A percentile compares a stretch with the other conserved stretches of the same genome.
Evolutionary conservation across 1,140 invertebrate species (phyloP).

Genomic region (Drosophila mauritiana): DNA sequence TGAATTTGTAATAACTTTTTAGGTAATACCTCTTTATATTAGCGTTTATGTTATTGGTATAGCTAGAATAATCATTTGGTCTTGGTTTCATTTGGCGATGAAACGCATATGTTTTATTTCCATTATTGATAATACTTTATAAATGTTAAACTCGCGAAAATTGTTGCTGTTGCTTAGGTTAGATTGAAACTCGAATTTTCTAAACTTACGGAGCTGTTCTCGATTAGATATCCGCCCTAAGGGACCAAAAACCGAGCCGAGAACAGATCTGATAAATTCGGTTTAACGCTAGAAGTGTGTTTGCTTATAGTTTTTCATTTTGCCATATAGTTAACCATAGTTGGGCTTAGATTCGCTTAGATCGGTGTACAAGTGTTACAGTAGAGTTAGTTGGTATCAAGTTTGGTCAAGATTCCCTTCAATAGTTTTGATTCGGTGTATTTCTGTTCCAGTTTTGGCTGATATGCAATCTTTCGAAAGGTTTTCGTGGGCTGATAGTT

Average conservation of each 20-base stretch:
- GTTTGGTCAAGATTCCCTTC: conserved; percentile 36
- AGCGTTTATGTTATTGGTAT: conserved; percentile 29
- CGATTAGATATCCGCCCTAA: conserved; percentile 14
- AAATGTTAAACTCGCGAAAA: conserved; percentile 74
- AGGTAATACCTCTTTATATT: conserved; percentile 27
- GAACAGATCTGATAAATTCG: conserved; percentile 67
- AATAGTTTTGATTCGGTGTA: conserved; percentile 40
- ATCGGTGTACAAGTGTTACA: conserved; percentile 74
- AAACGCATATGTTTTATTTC: conserved; percentile 57
- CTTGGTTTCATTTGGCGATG: conserved; percentile 57
- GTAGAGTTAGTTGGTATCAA: conserved; percentile 50
- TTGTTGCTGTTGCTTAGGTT: conserved; percentile 76
- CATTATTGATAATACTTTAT: conserved; percentile 66
- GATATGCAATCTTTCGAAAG: conserved; percentile 56
- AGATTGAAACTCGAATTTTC: conserved; percentile 76
- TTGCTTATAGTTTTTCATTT: conserved; percentile 16
- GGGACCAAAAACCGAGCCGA: conserved; percentile 1
- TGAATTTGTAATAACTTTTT: conserved; percentile 41
- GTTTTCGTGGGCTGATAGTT: not conserved
- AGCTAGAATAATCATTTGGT: conserved; percentile 57
- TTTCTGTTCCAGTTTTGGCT: conserved; percentile 56
- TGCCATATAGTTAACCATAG: conserved; percentile 41
- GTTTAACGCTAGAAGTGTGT: conserved; percentile 74
- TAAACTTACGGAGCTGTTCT: conserved; percentile 50
- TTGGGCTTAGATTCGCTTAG: conserved; percentile 44